phyloP scores from a whole-genome alignment of 1,140 invertebrate genomes.

The Drosophila yakuba region DNA sequence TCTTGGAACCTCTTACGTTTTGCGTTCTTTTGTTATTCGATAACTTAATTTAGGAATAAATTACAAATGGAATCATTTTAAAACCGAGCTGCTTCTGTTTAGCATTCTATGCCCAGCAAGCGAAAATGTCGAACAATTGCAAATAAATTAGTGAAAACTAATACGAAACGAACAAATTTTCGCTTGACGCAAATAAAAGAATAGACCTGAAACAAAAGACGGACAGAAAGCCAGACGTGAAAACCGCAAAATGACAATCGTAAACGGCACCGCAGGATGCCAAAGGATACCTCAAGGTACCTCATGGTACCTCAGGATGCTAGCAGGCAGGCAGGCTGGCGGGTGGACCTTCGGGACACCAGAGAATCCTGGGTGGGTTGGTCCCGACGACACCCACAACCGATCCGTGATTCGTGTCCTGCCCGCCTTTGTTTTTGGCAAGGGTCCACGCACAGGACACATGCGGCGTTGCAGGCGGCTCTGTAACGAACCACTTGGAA shows the following conservation, averaged over 20 bases:
- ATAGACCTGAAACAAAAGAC: constrained; percentile 42
- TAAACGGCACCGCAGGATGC: constrained; percentile 69
- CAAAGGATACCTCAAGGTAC: neutral
- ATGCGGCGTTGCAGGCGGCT: constrained; percentile 77
- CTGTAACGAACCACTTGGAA: constrained; percentile 63
- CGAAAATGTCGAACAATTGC: constrained; percentile 43
- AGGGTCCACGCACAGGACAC: constrained; percentile 35
- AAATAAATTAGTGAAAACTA: constrained; percentile 62
- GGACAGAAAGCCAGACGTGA: constrained; percentile 21
- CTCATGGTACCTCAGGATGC: neutral
- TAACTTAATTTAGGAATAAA: constrained; percentile 24
- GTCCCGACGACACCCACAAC: constrained; percentile 70
- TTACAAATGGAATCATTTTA: constrained; percentile 5
- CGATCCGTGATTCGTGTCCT: constrained; percentile 49
- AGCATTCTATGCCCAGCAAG: constrained; percentile 14
- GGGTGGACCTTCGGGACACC: constrained; percentile 15
- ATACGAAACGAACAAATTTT: constrained; percentile 62
- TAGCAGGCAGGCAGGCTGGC: constrained; percentile 5
- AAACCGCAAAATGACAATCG: constrained; percentile 79
- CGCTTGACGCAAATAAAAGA: constrained; percentile 23
- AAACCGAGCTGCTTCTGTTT: constrained; percentile 39
- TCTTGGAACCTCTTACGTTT: neutral
- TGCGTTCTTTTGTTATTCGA: constrained; percentile 9
- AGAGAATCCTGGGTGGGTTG: constrained; percentile 60
- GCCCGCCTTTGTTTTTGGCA: constrained; percentile 34